phyloP scores from a whole-genome alignment of 2,888 invertebrate genomes.

The Antitype chi region DNA sequence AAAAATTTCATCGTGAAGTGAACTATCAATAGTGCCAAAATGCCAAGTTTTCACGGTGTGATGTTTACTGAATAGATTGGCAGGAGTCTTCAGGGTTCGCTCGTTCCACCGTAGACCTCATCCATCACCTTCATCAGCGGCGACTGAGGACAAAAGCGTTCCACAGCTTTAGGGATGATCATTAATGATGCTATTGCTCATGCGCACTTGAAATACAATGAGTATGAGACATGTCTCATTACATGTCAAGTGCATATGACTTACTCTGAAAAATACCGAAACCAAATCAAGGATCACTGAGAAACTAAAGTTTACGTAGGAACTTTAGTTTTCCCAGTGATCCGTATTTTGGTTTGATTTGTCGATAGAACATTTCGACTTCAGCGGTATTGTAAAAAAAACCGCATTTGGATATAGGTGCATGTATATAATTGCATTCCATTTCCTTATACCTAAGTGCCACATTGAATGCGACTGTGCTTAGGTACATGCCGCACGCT shows the following conservation, averaged over 20 bases:
- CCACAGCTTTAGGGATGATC: not conserved
- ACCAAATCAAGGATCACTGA: too few species aligned
- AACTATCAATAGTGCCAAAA: too few species aligned
- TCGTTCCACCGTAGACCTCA: not conserved
- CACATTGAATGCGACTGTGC: not conserved
- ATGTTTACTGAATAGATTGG: too few species aligned
- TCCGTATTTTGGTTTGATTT: not conserved
- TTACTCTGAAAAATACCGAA: too few species aligned
- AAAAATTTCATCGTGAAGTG: too few species aligned
- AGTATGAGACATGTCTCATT: too few species aligned
- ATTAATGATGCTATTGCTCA: not conserved
- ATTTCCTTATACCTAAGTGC: not conserved
- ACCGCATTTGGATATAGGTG: not conserved
- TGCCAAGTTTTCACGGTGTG: too few species aligned
- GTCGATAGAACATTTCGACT: not conserved
- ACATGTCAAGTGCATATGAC: not conserved
- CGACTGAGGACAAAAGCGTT: not conserved
- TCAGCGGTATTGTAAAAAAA: not conserved
- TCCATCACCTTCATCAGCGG: not conserved
- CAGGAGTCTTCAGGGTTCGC: not conserved
- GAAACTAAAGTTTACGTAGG: too few species aligned
- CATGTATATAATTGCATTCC: not conserved
- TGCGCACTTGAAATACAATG: not conserved
- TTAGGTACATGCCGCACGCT: not conserved
- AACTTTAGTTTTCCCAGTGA: not conserved